These are phyloP conservation scores for Rhogogaster chlorosoma DNA, from an alignment of 2,888 invertebrate genomes.

Conservation along the genomic window DNA sequence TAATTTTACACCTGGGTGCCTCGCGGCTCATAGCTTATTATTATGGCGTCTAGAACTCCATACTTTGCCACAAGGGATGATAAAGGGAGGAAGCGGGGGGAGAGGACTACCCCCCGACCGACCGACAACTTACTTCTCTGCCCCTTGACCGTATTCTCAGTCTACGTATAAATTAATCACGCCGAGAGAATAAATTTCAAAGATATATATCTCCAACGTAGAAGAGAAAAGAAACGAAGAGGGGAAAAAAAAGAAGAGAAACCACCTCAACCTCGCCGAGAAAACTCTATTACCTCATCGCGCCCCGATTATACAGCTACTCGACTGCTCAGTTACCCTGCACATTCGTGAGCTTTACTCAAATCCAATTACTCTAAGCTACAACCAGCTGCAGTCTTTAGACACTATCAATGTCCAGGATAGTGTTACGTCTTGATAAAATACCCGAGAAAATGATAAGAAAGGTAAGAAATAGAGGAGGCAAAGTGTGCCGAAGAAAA, in stretches of 20 bases:
- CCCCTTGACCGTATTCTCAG: constrained; percentile 18
- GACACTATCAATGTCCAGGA: not conserved
- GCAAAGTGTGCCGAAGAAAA: not conserved
- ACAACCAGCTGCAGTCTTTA: not conserved
- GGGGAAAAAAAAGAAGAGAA: not conserved
- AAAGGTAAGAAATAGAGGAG: not conserved
- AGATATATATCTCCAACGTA: not conserved
- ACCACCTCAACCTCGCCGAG: not conserved
- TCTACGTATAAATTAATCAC: constrained; percentile 5
- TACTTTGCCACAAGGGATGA: constrained; percentile 49
- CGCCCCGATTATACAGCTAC: not conserved
- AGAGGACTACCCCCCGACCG: constrained; percentile 12
- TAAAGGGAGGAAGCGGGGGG: constrained; percentile 25
- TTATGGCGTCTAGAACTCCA: constrained; percentile 52
- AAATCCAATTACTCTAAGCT: constrained; percentile 6
- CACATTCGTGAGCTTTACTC: not conserved
- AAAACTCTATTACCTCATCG: not conserved
- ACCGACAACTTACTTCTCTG: constrained; percentile 8
- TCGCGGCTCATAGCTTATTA: constrained; percentile 50
- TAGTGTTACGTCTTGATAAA: not conserved
- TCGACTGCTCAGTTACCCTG: not conserved
- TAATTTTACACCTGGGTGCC: constrained; percentile 58
- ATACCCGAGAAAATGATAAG: not conserved
- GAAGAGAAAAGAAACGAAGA: not conserved
- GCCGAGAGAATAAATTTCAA: not conserved